Evolutionary conservation across 2,113 vertebrate genomes (phyloP), one percentile per base, ranked within the genome.

Genomic region (Genyomyrus donnyi): DNA sequence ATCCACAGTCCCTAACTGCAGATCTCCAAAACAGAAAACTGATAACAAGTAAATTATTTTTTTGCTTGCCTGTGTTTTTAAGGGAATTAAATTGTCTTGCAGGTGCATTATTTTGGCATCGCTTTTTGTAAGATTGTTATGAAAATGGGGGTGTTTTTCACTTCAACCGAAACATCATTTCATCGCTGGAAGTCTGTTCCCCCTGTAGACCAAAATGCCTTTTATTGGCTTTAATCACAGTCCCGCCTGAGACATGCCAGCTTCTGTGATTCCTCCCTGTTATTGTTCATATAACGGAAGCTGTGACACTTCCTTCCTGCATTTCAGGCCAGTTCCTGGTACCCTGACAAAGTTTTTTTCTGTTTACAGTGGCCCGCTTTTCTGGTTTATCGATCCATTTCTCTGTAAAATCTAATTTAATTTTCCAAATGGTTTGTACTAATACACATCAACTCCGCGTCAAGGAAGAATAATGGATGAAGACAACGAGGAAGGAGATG

Each of bases 291-390:
- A 45, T 21, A 42, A 19, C 8, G 15, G 42, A 24, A 85, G 24
- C 21, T 48, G 31, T 85, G 39, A 24, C 42, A 49, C 83, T 89
- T 91, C 62, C 84, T 56, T 91, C 62, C 77, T 45, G 35, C 19
- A 11, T 49, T 88, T 58, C 31, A 89, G 83, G 31, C 74, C 52
- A 8, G 83, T 58, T 49, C 66, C 74, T 88, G 45, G 86, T 62
- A 88, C 5, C n/a, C 45, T 52, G n/a, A 87, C 48, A 3, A 46
- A 77, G 89, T 84, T 90, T 85, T 84, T 39, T 83, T 90, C 89
- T 89, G 88, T 90, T 91, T 80, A 87, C 88, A 90, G 80, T 42
- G 35, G 90, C 88, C 80, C 87, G 89, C 46, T 85, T 45, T 45
- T 48, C 45, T 27, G 83, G 39, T 85, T 48, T 49, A 80, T 49